Evolutionary conservation across 1,140 invertebrate species (phyloP), one percentile per base, ranked within the genome.

Genomic region (Ceratina japonica): DNA sequence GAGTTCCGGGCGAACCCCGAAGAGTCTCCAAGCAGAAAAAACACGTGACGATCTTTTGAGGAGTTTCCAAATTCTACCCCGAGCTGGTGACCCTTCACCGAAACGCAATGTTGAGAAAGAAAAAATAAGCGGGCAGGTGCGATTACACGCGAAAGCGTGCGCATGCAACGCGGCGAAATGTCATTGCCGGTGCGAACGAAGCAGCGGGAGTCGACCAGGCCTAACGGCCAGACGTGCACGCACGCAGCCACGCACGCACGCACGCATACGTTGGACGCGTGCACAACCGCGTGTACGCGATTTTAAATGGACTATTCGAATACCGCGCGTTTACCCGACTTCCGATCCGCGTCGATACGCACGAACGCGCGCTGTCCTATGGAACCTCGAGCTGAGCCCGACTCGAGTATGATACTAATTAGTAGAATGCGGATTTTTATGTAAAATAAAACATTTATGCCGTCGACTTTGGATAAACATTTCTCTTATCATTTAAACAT

Each of bases 141-240:
- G 82, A 87, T 87, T 85, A 84, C 54, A n/a, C 80, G 84, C 80
- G 75, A 86, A 81, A 83, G 75, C 80, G 86, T 70, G 81, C 75
- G 74, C 77, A 74, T 79, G 82, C 84, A 84, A 85, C 81, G 75
- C 76, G 72, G 72, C 82, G 77, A 89, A 89, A 87, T 89, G 87
- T 87, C 88, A 89, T 87, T 89, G 78, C 79, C 66, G 73, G 81
- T 61, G 80, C 70, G 65, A 79, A 71, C 66, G 69, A 75, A 54
- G 73, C 76, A 54, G 31, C 37, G 51, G 68, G 79, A 84, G 83
- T 75, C 72, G 68, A 82, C 80, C 71, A 71, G 75, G 49, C 83
- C 77, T 64, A 85, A 87, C 86, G 83, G 71, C 49, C 58, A 51
- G 54, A 69, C 86, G 77, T 62, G 78, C 85, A 81, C 74, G 71